A percentile compares a stretch with the other conserved stretches of the same genome.
Evolutionary conservation across 37 sponge, comb jelly and placozoan genomes (phyloP).

Genomic region (Dysidea cf. avara): DNA sequence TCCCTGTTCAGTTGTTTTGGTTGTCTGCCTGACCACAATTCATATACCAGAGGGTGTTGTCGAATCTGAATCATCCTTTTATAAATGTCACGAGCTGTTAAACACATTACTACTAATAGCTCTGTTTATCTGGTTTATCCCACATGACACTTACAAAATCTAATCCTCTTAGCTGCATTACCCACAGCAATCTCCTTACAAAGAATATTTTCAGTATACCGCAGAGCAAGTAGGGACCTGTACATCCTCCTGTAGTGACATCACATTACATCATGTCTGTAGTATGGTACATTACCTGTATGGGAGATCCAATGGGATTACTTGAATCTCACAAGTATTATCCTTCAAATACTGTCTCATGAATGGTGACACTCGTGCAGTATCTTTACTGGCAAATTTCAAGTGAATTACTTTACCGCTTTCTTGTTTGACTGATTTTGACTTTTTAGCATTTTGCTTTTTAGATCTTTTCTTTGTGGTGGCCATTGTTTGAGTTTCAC

Average conservation of each 20-base stretch:
- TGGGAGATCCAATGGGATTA: slow-evolving; percentile 34
- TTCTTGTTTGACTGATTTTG: neutral
- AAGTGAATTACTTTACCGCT: neutral
- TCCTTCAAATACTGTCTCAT: slow-evolving; percentile 9
- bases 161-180: neutral
- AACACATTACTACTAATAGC: too few species aligned
- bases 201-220: neutral
- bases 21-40: slow-evolving; percentile 19
- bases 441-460: too few species aligned
- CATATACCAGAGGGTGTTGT: slow-evolving; percentile 1
- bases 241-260: slow-evolving; percentile 1
- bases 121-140: too few species aligned
- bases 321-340: slow-evolving; percentile 50
- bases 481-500: too few species aligned
- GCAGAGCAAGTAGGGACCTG: neutral
- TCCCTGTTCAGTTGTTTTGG: slow-evolving; percentile 35
- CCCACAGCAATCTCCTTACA: slow-evolving; percentile 11
- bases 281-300: too few species aligned
- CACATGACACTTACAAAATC: too few species aligned
- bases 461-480: too few species aligned
- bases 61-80: too few species aligned
- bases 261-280: too few species aligned
- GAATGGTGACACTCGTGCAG: slow-evolving; percentile 2
- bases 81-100: too few species aligned
- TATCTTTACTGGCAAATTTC: neutral